These are phyloP conservation scores for Philopotamus ludificatus DNA, from an alignment of 1,140 invertebrate genomes.

Conservation along the genomic window DNA sequence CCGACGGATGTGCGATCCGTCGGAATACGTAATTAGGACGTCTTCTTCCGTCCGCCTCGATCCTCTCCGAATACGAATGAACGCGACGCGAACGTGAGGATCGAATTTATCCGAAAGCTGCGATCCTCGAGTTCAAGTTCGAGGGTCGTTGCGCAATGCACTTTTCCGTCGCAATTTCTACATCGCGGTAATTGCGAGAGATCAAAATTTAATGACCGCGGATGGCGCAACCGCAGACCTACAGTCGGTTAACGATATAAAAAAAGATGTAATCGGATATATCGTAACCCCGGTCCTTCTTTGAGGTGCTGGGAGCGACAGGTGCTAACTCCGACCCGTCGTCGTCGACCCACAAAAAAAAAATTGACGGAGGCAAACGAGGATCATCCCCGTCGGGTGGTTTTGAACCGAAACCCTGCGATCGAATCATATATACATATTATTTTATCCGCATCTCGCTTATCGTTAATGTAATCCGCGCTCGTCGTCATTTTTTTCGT, in stretches of 20 bases:
- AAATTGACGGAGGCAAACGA: not conserved
- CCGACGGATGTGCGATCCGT: no score
- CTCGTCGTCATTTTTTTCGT: no score
- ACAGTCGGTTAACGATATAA: constrained; percentile 4
- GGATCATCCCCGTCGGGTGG: not conserved
- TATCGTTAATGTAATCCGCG: no score
- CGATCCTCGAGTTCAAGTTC: no score
- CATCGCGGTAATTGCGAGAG: not conserved
- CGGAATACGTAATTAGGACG: not conserved
- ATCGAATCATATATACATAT: no score
- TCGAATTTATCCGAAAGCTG: no score
- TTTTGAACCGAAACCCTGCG: not conserved
- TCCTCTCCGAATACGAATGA: not conserved
- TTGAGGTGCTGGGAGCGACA: no score
- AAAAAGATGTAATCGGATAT: constrained; percentile 10
- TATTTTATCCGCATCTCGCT: no score
- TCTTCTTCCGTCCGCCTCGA: not conserved
- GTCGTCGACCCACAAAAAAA: no score
- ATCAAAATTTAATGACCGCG: constrained; percentile 10
- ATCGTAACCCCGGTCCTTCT: not conserved
- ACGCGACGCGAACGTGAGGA: no score
- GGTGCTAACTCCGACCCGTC: no score
- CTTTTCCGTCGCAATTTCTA: not conserved
- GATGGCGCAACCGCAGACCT: constrained; percentile 13
- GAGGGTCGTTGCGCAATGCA: constrained; percentile 22